phyloP scores from a whole-genome alignment of 2,797 vertebrate species.

The Enteromius afrohamiltoni region DNA sequence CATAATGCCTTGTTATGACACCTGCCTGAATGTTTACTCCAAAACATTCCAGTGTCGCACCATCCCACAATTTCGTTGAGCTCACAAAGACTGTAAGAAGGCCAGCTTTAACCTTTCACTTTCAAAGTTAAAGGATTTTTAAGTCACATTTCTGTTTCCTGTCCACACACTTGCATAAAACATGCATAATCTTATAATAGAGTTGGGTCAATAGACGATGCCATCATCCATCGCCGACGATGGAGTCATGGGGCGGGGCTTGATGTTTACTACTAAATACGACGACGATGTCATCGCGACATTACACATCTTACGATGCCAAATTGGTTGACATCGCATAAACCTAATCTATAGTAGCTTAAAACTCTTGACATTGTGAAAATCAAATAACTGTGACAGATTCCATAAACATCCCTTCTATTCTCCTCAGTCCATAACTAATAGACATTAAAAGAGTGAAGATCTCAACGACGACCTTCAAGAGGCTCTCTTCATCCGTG shows the following conservation, averaged over 20 bases:
- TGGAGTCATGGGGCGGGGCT: too few species aligned
- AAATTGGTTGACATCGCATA: too few species aligned
- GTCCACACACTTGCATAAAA: not conserved
- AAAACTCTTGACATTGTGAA: not conserved
- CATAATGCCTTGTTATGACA: slow-evolving; percentile 10
- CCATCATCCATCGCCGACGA: too few species aligned
- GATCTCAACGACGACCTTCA: slow-evolving; percentile 33
- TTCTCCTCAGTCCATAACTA: slow-evolving; percentile 1
- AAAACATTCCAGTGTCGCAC: slow-evolving; percentile 13
- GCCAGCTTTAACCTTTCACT: not conserved
- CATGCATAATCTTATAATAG: slow-evolving; percentile 3
- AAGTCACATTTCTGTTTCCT: slow-evolving; percentile 6
- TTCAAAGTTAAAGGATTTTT: not conserved
- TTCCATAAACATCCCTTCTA: slow-evolving; percentile 20
- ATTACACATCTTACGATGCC: too few species aligned
- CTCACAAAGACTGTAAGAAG: not conserved
- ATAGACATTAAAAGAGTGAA: not conserved
- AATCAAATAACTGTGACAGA: slow-evolving; percentile 5
- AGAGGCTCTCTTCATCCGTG: slow-evolving; percentile 15
- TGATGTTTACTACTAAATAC: too few species aligned
- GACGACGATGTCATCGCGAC: too few species aligned
- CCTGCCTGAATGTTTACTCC: slow-evolving; percentile 21
- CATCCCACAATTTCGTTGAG: not conserved
- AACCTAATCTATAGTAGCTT: not conserved
- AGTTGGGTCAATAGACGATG: too few species aligned